Evolutionary conservation across 2,888 invertebrate genomes (phyloP), one percentile per base, ranked within the genome.

Genomic region (Drosophila neutralis): DNA sequence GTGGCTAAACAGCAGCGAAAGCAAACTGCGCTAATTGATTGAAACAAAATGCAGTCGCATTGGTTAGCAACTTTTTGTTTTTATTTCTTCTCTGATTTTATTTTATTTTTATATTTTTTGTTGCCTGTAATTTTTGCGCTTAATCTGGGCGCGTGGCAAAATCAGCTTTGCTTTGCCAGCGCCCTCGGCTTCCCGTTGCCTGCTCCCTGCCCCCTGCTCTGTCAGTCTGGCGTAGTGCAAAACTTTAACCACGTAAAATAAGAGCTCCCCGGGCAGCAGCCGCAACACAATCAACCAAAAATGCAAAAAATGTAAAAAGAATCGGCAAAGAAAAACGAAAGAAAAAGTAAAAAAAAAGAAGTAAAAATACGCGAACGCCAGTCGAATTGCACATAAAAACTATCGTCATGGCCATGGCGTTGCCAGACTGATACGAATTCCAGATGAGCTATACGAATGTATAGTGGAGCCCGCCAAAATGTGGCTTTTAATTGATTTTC

Each of bases 161-260:
- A 73, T 73, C 71, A 67, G 77, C 71, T 80, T 75, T 80, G 80
- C 71, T 69, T 53, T 40, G 21, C 18, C 29, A 5, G 24, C n/a
- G 3, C 0, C 29, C 21, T 4, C 15, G 49, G 76, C 69, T 62
- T 67, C 7, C 6, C 15, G 33, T 3, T n/a, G 11, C 6, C 10
- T 24, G 15, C 2, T 4, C 4, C 33, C 11, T 33, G 31, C n/a
- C 31, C 3, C n/a, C 31, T 60, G 82, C 54, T 8, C 68, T 80
- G 82, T 64, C 70, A 70, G 83, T 62, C 61, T 58, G 70, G 42
- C 59, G 73, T 62, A 72, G 70, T 72, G 82, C 70, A 71, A 72
- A 84, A 76, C 75, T 75, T 85, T 82, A 80, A 78, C 82, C 77
- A 82, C 85, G 83, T 83, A 74, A 82, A 85, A 78, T 85, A 80